Base-by-base conservation (phyloP, 2,113 vertebrate genomes). In the Megaceryle maxima region DNA sequence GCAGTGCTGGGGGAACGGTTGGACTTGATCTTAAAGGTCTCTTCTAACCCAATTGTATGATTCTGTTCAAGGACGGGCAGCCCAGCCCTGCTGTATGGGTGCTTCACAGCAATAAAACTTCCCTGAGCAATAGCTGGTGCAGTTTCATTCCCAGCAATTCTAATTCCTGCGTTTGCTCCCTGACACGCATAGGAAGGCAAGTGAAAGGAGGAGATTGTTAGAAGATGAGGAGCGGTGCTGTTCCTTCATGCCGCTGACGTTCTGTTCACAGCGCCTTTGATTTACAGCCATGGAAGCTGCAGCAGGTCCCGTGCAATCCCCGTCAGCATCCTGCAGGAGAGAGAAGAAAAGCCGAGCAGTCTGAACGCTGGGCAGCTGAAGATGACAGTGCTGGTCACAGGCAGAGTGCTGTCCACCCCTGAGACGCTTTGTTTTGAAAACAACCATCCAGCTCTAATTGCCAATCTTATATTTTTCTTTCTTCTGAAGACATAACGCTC, bases 351-450 rank as follows among this genome's bases (percentile, higher is more conserved):
- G 85, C 24, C 0, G 2, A 67, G 53, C 57, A 24, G 57, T 31
- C 0, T 6, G 64, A 53, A 22, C 2, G 4, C 14, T 0, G 3
- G 48, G 31, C 72, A 41, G 67, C 3, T 2, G 76, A 16, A 39
- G 44, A 25, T 18, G 93, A 24, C 59, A 33, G 14, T 0, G 21
- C 28, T n/a, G 44, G 67, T 64, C 1, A 2, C 70, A 55, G 46
- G 43, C 55, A 0, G 48, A 67, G n/a, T 50, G 2, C 48, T 11
- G 25, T 24, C 48, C 16, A 1, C 53, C 41, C 63, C 60, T 1
- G 6, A 41, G 37, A 55, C 1, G 1, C 35, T 68, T 22, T 68
- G 37, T 29, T 44, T 86, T 68, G 73, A 48, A 62, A 84, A 84
- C 82, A 90, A 15, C 75, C 82, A 2, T 29, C 82, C 64, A 37